Conservation (phyloP, 2,113 vertebrate species). For the Oncorhynchus mykiss region DNA sequence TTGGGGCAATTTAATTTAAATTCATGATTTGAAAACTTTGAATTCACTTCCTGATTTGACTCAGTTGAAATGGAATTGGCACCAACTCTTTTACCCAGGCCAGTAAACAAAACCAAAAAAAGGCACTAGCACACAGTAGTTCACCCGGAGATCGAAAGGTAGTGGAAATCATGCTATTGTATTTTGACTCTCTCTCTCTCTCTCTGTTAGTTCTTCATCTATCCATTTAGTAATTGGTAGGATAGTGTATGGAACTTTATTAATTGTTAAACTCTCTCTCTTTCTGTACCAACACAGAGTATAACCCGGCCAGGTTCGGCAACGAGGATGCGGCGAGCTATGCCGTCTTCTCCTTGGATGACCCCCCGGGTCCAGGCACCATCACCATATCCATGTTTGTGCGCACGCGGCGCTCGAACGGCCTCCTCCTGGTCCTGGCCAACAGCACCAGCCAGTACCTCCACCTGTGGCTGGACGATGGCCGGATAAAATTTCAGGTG, state of each 20-base stretch:
- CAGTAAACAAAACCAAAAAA: too few species aligned
- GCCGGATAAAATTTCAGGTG: slow-evolving; percentile 73
- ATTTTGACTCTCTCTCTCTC: too few species aligned
- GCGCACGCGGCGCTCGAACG: slow-evolving; percentile 73
- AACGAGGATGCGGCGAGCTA: slow-evolving; percentile 73
- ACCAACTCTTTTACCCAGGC: not conserved
- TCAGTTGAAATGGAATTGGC: not conserved
- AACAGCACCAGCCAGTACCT: slow-evolving; percentile 74
- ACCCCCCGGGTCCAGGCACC: slow-evolving; percentile 52
- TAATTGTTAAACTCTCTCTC: not conserved
- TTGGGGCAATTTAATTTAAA: not conserved
- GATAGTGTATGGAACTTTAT: too few species aligned
- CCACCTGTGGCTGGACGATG: slow-evolving; percentile 77
- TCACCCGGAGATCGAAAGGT: too few species aligned
- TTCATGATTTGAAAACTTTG: not conserved
- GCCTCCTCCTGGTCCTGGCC: slow-evolving; percentile 80
- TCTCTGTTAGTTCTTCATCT: too few species aligned
- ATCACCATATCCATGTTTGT: slow-evolving; percentile 85
- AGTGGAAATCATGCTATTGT: too few species aligned
- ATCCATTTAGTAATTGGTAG: too few species aligned
- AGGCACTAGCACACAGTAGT: too few species aligned
- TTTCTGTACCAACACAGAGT: slow-evolving; percentile 71
- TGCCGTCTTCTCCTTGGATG: slow-evolving; percentile 76
- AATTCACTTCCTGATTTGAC: not conserved
- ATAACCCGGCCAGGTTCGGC: slow-evolving; percentile 85